Evolutionary conservation across 2,797 vertebrate species (phyloP).

Genomic region (Cyprinodon diabolis): DNA sequence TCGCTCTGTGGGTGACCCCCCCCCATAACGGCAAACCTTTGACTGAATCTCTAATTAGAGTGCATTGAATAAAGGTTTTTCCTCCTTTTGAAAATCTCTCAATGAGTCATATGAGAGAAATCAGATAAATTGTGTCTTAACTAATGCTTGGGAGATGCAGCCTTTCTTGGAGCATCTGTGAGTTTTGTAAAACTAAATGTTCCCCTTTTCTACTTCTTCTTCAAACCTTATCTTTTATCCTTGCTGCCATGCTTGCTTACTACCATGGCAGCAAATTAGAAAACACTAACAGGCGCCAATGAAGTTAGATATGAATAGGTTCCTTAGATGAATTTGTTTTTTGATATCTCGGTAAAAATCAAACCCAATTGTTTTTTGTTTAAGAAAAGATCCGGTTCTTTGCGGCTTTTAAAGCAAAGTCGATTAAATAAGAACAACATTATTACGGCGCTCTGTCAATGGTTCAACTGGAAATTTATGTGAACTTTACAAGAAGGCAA

Average conservation of each 20-base stretch:
- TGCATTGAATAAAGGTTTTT: conserved; percentile 68
- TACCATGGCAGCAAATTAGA: conserved; percentile 9
- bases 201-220: conserved; percentile 11
- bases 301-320: conserved; percentile 35
- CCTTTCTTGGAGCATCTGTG: conserved; percentile 70
- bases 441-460: not conserved
- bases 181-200: conserved; percentile 44
- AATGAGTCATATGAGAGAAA: conserved; percentile 57
- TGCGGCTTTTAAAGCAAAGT: not conserved
- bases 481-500: not conserved
- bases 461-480: not conserved
- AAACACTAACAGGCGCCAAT: conserved; percentile 20
- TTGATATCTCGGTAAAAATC: conserved; percentile 10
- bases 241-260: conserved; percentile 12
- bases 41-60: conserved; percentile 71
- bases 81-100: conserved; percentile 65
- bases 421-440: not conserved
- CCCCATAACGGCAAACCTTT: conserved; percentile 69
- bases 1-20: conserved; percentile 72
- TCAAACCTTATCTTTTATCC: conserved; percentile 26
- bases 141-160: conserved; percentile 50
- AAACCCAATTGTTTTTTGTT: not conserved
- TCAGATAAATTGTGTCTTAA: conserved; percentile 58
- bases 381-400: not conserved
- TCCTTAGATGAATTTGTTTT: conserved; percentile 28